Conservation (phyloP, 2,113 vertebrate genomes). For the Dissostichus mawsoni region DNA sequence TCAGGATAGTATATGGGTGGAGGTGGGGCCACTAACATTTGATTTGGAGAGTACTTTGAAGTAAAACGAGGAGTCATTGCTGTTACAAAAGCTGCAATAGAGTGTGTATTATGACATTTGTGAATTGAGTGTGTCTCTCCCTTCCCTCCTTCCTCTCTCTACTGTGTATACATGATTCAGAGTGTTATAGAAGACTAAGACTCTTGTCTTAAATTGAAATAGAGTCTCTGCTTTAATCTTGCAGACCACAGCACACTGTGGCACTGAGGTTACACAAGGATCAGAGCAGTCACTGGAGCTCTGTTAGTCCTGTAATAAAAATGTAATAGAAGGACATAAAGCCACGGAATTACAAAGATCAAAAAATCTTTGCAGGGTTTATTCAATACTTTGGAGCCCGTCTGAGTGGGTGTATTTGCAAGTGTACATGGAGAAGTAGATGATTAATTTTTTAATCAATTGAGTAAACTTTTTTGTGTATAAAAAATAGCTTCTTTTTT, state of each 20-base stretch:
- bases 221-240: constrained; percentile 46
- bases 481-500: too few relatives aligned
- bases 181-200: constrained; percentile 30
- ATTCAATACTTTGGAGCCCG: background rate
- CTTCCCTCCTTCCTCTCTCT: background rate
- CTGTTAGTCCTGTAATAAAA: background rate
- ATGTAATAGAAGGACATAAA: constrained; percentile 28
- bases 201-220: constrained; percentile 59
- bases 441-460: background rate
- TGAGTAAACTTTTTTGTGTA: background rate
- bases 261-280: constrained; percentile 47
- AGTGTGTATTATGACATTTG: constrained; percentile 13
- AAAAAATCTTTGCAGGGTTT: background rate
- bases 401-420: background rate
- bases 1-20: constrained; percentile 1
- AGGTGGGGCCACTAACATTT: constrained; percentile 46
- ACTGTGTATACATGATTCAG: constrained; percentile 55
- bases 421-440: background rate
- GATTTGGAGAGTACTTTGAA: constrained; percentile 45
- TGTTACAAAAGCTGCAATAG: background rate
- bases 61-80: constrained; percentile 15
- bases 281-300: constrained; percentile 51
- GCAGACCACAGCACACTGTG: constrained; percentile 37
- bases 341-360: background rate
- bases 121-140: background rate